Evolutionary conservation across 1,140 invertebrate species (phyloP).

Genomic region (Sinonovacula constricta): DNA sequence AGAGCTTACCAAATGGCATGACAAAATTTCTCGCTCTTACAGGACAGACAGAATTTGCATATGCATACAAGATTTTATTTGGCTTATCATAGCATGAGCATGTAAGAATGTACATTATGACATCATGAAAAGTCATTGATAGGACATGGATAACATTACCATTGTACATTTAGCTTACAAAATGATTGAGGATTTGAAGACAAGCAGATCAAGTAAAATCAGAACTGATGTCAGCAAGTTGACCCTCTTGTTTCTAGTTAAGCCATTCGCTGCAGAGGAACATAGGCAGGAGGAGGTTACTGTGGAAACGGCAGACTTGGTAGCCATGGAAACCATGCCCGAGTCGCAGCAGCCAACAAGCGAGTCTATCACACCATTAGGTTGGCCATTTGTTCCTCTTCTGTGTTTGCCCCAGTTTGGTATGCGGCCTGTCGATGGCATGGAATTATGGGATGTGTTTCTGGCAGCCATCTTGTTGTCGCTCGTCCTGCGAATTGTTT

Average conservation of each 20-base stretch:
- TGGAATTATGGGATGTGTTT: conserved; percentile 33
- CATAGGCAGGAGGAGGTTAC: conserved; percentile 64
- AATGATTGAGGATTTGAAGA: neutral
- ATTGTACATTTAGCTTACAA: neutral
- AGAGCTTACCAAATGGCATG: too few relatives aligned
- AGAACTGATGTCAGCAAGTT: neutral
- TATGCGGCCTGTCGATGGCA: conserved; percentile 17
- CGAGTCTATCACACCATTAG: conserved; percentile 63
- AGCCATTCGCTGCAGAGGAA: conserved; percentile 62
- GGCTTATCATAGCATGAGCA: neutral
- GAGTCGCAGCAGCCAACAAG: conserved; percentile 55
- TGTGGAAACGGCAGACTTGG: conserved; percentile 52
- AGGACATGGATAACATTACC: neutral
- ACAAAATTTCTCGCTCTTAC: too few relatives aligned
- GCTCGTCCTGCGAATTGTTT: conserved; percentile 34
- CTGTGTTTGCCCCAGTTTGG: conserved; percentile 23
- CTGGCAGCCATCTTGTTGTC: conserved; percentile 24
- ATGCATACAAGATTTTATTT: neutral
- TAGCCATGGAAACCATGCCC: conserved; percentile 50
- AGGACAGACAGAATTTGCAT: too few relatives aligned
- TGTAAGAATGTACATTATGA: neutral
- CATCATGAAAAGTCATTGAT: conserved; percentile 1
- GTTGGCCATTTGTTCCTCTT: conserved; percentile 58
- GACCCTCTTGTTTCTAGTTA: conserved; percentile 55
- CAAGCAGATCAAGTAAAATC: neutral